phyloP scores from a whole-genome alignment of 2,888 invertebrate species.

The Sesia apiformis region DNA sequence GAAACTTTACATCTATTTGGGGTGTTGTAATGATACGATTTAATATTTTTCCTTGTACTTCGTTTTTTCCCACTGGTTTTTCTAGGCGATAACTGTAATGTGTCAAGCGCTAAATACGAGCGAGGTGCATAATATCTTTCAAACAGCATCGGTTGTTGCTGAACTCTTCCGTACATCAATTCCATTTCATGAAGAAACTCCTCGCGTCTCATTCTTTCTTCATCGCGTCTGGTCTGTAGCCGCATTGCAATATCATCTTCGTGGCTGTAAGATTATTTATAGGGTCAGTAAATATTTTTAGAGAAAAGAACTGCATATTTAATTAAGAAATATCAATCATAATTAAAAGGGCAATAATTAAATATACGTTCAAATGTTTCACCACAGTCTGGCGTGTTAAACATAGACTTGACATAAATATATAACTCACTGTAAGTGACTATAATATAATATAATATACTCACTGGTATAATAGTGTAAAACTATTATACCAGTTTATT shows the following conservation, averaged over 20 bases:
- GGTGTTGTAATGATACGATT: constrained; percentile 34
- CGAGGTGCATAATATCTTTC: constrained; percentile 79
- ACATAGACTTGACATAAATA: too few relatives aligned
- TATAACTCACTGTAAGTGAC: too few relatives aligned
- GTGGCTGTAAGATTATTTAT: constrained; percentile 41
- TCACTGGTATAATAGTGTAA: too few relatives aligned
- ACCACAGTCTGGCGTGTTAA: too few relatives aligned
- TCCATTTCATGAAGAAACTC: constrained; percentile 82
- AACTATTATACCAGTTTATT: too few relatives aligned
- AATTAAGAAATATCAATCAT: too few relatives aligned
- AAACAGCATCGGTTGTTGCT: constrained; percentile 80
- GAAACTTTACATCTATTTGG: constrained; percentile 50
- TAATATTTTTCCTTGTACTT: constrained; percentile 23
- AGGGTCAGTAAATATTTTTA: too few relatives aligned
- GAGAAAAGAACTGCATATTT: too few relatives aligned
- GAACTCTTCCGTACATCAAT: constrained; percentile 80
- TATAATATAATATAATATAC: too few relatives aligned
- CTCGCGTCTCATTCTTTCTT: constrained; percentile 79
- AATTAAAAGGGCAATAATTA: too few relatives aligned
- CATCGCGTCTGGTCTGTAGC: constrained; percentile 78
- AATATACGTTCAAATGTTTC: too few relatives aligned
- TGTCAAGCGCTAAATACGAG: constrained; percentile 39
- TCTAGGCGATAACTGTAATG: constrained; percentile 48
- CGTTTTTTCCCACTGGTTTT: constrained; percentile 41
- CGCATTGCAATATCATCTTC: constrained; percentile 81